phyloP scores from a whole-genome alignment of 1,140 invertebrate species.

The Drosophila novamexicana region DNA sequence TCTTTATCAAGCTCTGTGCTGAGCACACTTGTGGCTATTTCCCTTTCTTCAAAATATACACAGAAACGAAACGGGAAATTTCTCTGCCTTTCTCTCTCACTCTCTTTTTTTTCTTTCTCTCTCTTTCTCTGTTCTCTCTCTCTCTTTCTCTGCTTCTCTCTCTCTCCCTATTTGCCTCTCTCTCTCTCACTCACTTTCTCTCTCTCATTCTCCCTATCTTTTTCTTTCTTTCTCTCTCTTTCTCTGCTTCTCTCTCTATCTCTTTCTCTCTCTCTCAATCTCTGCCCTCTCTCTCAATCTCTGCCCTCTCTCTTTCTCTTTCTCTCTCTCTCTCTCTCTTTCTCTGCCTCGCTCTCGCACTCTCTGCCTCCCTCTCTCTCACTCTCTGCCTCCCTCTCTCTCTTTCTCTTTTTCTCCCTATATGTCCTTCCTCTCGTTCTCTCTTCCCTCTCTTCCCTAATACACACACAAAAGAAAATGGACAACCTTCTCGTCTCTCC shows the following conservation, averaged over 20 bases:
- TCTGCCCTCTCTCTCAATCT: neutral
- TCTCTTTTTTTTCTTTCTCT: no score
- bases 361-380: conserved; percentile 2
- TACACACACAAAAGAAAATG: neutral
- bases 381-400: neutral
- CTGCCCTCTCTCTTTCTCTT: neutral
- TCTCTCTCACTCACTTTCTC: neutral
- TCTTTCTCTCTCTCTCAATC: neutral
- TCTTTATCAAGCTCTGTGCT: no score
- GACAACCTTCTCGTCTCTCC: neutral
- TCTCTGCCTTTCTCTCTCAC: no score
- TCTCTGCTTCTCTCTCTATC: neutral
- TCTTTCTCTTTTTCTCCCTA: no score
- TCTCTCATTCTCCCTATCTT: neutral
- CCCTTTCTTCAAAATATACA: neutral
- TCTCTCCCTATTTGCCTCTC: neutral
- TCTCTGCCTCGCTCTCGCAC: neutral
- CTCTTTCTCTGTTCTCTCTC: neutral
- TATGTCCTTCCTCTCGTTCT: no score
- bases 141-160: neutral
- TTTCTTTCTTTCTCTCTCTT: no score
- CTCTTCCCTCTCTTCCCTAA: no score
- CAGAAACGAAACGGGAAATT: no score
- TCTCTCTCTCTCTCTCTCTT: neutral
- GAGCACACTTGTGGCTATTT: neutral